Conservation (phyloP, 2,113 vertebrate species). For the Misgurnus mizolepis region DNA sequence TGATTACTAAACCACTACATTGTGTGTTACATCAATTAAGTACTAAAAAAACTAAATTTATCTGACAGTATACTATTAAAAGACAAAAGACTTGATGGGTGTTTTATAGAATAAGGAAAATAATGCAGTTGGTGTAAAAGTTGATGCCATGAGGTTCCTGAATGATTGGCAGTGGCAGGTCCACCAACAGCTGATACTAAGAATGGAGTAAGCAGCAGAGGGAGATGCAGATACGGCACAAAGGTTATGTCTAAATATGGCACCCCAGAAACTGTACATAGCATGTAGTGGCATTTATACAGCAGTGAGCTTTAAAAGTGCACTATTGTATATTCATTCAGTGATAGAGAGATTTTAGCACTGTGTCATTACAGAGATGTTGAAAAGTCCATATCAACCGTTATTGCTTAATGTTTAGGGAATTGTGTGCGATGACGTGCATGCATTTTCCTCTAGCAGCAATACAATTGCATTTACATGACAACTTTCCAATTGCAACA, state of each 20-base stretch:
- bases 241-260: constrained; percentile 73
- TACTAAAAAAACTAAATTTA: not conserved
- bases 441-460: not conserved
- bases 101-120: not conserved
- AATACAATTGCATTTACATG: constrained; percentile 17
- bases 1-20: no score
- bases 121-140: not conserved
- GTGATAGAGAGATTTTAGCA: not conserved
- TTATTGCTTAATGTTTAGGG: not conserved
- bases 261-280: constrained; percentile 32
- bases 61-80: not conserved
- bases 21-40: not conserved
- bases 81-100: not conserved
- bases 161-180: constrained; percentile 70
- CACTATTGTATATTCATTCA: not conserved
- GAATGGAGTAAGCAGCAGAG: constrained; percentile 44
- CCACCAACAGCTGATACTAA: constrained; percentile 68
- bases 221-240: constrained; percentile 55
- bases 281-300: constrained; percentile 23
- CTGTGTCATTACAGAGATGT: not conserved
- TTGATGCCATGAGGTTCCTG: not conserved
- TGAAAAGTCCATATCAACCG: not conserved
- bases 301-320: not conserved
- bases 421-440: not conserved
- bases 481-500: constrained; percentile 53